Conservation (phyloP, 2,888 invertebrate genomes). For the Andrena praecox region DNA sequence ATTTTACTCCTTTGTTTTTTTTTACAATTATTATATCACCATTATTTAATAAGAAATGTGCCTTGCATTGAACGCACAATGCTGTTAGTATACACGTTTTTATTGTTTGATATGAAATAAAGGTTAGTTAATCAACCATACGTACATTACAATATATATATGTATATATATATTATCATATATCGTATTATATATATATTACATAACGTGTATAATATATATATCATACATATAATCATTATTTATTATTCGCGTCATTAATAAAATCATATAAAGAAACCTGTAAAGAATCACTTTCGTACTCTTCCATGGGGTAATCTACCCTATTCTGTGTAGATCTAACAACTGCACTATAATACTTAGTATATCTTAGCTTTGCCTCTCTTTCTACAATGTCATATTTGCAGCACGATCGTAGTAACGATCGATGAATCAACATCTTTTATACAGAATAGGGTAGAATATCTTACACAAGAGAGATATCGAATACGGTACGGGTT, state of each 20-base stretch:
- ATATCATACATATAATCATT: conserved; percentile 70
- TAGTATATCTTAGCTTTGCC: conserved; percentile 43
- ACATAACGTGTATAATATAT: conserved; percentile 56
- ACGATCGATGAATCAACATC: conserved; percentile 58
- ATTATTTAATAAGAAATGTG: conserved; percentile 56
- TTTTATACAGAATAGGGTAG: conserved; percentile 76
- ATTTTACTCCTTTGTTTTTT: conserved; percentile 17
- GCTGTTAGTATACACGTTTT: conserved; percentile 79
- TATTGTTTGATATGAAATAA: conserved; percentile 82
- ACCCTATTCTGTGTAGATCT: conserved; percentile 65
- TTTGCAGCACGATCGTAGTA: conserved; percentile 34
- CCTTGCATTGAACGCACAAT: conserved; percentile 70
- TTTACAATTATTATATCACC: conserved; percentile 52
- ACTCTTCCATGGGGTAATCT: conserved; percentile 55
- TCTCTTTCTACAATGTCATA: conserved; percentile 56
- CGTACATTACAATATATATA: conserved; percentile 78
- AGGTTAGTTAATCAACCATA: conserved; percentile 79
- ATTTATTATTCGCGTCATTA: conserved; percentile 70
- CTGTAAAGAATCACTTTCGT: conserved; percentile 63
- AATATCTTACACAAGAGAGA: conserved; percentile 70
- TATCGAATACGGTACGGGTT: conserved; percentile 72
- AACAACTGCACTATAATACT: conserved; percentile 56
- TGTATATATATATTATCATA: conserved; percentile 69
- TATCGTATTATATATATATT: conserved; percentile 68
- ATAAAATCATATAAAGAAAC: conserved; percentile 77